These are phyloP conservation scores for Melanocharis versteri DNA, from an alignment of 2,113 vertebrate genomes.

Conservation along the genomic window DNA sequence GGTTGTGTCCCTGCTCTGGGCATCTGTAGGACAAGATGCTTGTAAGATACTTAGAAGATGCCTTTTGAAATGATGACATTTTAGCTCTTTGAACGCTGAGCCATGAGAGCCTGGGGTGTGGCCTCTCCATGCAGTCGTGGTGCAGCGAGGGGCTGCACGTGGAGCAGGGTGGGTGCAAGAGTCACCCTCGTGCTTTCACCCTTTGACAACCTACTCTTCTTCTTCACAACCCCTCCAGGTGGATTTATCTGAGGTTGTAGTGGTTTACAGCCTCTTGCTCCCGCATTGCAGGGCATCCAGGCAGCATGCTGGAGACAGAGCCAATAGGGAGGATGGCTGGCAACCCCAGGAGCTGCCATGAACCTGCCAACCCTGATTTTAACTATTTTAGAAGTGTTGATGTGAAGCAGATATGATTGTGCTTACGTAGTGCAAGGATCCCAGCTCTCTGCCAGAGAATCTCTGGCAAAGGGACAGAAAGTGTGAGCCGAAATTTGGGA, in stretches of 20 bases:
- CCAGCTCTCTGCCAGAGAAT: neutral
- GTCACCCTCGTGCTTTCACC: neutral
- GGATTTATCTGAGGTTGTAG: neutral
- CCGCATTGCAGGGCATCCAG: neutral
- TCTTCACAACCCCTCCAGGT: neutral
- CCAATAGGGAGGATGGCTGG: neutral
- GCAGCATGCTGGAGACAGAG: too few relatives aligned
- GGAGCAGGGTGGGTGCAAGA: neutral
- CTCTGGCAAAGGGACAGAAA: too few relatives aligned
- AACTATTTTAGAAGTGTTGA: neutral
- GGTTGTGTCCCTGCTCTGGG: neutral
- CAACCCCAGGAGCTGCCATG: neutral
- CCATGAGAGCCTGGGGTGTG: neutral
- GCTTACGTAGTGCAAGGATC: neutral
- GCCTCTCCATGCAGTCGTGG: neutral
- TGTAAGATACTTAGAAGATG: neutral
- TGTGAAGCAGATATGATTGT: neutral
- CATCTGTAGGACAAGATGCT: neutral
- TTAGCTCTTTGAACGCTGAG: neutral
- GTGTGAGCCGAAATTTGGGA: fast-evolving
- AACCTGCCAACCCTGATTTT: neutral
- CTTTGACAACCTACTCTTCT: fast-evolving
- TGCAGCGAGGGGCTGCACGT: fast-evolving
- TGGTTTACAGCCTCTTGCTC: neutral
- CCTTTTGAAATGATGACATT: neutral